Base-by-base conservation (phyloP, 2,888 invertebrate species). In the Chirona hameri region DNA sequence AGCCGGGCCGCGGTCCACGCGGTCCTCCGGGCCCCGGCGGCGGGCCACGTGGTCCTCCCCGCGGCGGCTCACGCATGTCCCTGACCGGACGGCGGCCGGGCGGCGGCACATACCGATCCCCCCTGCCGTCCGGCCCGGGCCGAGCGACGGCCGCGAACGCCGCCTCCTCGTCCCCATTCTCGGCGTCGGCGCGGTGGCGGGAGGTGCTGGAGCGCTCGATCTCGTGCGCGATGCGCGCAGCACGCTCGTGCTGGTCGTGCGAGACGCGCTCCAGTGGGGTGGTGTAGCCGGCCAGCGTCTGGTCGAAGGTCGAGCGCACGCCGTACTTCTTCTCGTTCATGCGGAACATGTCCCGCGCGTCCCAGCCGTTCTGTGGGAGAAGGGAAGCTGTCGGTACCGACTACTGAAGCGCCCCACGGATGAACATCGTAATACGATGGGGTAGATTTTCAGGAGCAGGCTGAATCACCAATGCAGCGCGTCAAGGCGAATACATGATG, bases 291-390 rank as follows among this genome's bases (percentile, higher is more conserved):
- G 93, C 91, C 86, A 99, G 89, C 84, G 94, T 93, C 87, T 96
- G 95, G 87, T 97, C 96, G 88, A 95, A 99, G 4, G 96, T 96
- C 85, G 97, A 95, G 86, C 93, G 93, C 18, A 98, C 96, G 82
- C 98, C 97, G 89, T 97, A 98, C 85, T 94, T 92, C 87, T 92
- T 92, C 88, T 96, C 95, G 89, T 98, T 98, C 88, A 93, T 95
- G 85, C 93, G 91, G 89, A 99, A 99, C 98, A 99, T 99, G 86
- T 98, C 98, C 88, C 94, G 93, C 3, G 94, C 94, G 90, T 97
- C 96, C 98, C 99, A 99, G 83, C 98, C 98, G 90, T 97, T 97
- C 89, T 89, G 86, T 79, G 72, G 81, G 82, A 83, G 82, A 80
- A 46, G 15, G 46, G 60, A 24, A 21, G 31, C 72, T 1, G 12